Base-by-base conservation (phyloP, 2,113 vertebrate species). In the Nothobranchius furzeri region DNA sequence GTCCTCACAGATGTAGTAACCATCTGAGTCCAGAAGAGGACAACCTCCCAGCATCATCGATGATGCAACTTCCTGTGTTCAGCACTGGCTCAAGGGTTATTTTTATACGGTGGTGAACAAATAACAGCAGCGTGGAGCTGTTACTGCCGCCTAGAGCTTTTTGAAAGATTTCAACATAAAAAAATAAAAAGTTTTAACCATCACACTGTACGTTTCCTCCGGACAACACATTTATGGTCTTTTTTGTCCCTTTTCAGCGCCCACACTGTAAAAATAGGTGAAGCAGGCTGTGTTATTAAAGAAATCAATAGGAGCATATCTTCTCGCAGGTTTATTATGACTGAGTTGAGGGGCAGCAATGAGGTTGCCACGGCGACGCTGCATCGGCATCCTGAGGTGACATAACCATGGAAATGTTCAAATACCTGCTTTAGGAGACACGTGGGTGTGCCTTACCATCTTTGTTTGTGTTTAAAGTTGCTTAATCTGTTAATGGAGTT, bases 41-140 rank as follows among this genome's bases (percentile, higher is more conserved):
- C 87, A 58, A 55, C 76, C 69, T 79, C 60, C 56, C 70, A 45
- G 61, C 62, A 2, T 6, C 10, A 46, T 11, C 9, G 9, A 49
- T 87, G 85, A 85, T 74, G 85, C 71, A 78, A 85, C 86, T 83
- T 91, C 89, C 87, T 85, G 79, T 81, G 60, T 68, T 47, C 53
- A 69, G 24, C 55, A 20, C 64, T 51, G 36, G 54, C 20, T 46
- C 15, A 36, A 75, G 70, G 67, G 14, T 62, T 65, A 14, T 62
- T 76, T 83, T 74, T 60, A 14, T 79, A 55, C 43, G 25, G 7
- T 25, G 35, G 51, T 17, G 64, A 75, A 78, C 65, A 49, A 81
- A 72, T 68, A 70, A 63, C 30, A 14, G 36, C 51, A 70, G 54
- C 36, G 67, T 30, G 30, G 17, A 20, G 11, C n/a, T 37, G 9